phyloP scores from a whole-genome alignment of 2,797 vertebrate species.

The Helicolenus hilgendorfi region DNA sequence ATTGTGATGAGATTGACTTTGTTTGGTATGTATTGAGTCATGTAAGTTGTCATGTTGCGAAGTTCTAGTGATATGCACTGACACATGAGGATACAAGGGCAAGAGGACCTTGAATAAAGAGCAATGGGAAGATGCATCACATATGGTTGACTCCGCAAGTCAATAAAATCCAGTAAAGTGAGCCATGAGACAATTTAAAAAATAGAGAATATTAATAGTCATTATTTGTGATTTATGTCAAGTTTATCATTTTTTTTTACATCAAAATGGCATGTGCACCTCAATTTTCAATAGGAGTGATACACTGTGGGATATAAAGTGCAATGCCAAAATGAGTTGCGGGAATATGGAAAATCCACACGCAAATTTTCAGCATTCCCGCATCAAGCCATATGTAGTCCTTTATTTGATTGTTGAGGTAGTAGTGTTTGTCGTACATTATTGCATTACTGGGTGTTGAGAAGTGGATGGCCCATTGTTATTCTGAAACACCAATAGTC shows the following conservation, averaged over 20 bases:
- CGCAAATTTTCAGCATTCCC: too few species aligned
- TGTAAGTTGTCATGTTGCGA: background rate
- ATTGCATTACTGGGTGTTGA: too few species aligned
- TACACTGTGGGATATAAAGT: background rate
- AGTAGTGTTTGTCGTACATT: too few species aligned
- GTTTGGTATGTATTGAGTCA: background rate
- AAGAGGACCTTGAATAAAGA: constrained; percentile 19
- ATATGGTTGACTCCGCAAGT: background rate
- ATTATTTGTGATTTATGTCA: background rate
- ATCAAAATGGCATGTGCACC: background rate
- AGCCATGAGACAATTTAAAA: background rate
- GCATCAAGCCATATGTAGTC: too few species aligned
- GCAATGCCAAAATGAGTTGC: too few species aligned
- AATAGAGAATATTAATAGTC: background rate
- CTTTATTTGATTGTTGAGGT: too few species aligned
- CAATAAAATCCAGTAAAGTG: background rate
- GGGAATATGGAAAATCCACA: too few species aligned
- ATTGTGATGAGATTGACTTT: constrained; percentile 31
- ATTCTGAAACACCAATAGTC: too few species aligned
- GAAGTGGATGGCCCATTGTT: too few species aligned
- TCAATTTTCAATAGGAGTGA: background rate
- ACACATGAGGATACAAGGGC: background rate
- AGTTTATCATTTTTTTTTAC: background rate
- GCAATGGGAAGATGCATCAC: background rate
- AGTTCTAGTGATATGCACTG: background rate